These are phyloP conservation scores for Burhinus bistriatus DNA, from an alignment of 2,113 vertebrate species.

Conservation along the genomic window DNA sequence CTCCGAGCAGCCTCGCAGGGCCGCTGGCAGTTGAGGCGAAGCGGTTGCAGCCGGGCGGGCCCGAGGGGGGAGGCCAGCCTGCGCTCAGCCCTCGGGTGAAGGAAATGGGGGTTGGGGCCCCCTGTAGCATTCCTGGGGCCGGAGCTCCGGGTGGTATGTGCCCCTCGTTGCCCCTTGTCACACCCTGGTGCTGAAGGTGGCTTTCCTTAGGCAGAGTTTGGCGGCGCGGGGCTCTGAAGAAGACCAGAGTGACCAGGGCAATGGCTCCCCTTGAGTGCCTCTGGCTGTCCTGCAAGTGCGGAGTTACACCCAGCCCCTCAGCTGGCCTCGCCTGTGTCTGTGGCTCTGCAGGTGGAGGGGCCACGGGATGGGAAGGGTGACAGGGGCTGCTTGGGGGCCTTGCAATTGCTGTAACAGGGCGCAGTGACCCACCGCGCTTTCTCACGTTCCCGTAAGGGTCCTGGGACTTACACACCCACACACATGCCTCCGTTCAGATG, in stretches of 20 bases:
- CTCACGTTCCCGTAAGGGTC: rapidly evolving
- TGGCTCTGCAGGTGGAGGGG: neutral
- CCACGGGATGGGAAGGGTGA: rapidly evolving
- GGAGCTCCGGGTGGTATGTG: rapidly evolving
- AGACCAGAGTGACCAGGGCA: too few species aligned
- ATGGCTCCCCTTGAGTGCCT: neutral
- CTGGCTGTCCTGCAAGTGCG: rapidly evolving
- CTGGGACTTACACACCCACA: rapidly evolving
- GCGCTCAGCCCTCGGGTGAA: neutral
- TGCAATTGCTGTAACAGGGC: too few species aligned
- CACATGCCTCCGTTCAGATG: rapidly evolving
- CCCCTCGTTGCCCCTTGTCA: neutral
- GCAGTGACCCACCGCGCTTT: too few species aligned
- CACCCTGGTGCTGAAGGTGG: neutral
- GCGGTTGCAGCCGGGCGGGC: neutral
- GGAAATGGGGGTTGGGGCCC: too few species aligned
- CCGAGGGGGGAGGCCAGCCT: neutral
- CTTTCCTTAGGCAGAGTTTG: neutral
- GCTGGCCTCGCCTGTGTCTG: too few species aligned
- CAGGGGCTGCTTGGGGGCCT: too few species aligned
- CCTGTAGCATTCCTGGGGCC: too few species aligned
- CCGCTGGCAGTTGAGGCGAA: too few species aligned
- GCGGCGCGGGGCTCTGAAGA: rapidly evolving
- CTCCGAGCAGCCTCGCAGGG: neutral
- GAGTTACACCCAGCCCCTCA: neutral